Base-by-base conservation (phyloP, 2,888 invertebrate species). In the Bugula neritina region DNA sequence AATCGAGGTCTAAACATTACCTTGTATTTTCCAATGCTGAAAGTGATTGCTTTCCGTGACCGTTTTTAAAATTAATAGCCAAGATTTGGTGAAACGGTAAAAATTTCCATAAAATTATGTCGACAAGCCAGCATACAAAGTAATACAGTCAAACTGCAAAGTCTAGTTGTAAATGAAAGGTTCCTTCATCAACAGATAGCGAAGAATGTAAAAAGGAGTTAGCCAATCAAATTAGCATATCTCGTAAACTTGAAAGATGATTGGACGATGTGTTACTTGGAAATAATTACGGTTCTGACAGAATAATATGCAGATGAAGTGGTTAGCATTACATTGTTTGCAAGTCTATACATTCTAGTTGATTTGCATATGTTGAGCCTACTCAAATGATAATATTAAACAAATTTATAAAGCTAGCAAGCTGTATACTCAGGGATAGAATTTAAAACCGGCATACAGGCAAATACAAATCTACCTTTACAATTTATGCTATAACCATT, bases 221-320 rank as follows among this genome's bases (percentile, higher is more conserved):
- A 34, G 27, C 63, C 63, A 63, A 63, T 63, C 31, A 63, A 10
- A 63, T 10, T 34, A 25, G 29, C 17, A 34, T 25, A 63, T 29
- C 29, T 31, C 29, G 10, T 63, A 63, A 63, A 63, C 63, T 63
- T 31, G 63, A 27, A 34, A 63, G 27, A 21, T 34, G 17, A 63
- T 63, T 63, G 63, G 63, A 31, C 31, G 10, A 34, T 25, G 17
- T 27, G 3, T 23, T 13, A 23, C 55, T 55, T 55, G 5, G 55
- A 3, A 43, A 43, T 43, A 10, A n/a, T 52, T 10, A 21, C 52
- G 10, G 55, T 23, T 55, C 23, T 55, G 23, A 17, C 55, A 25
- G 55, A 55, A 23, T 17, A 55, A 52, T 10, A 10, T 13, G 10
- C 23, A 25, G 23, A 23, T 17, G 55, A 23, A 55, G 55, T 17